Base-by-base conservation (phyloP, 2,888 invertebrate genomes). In the Cephonodes hylas region DNA sequence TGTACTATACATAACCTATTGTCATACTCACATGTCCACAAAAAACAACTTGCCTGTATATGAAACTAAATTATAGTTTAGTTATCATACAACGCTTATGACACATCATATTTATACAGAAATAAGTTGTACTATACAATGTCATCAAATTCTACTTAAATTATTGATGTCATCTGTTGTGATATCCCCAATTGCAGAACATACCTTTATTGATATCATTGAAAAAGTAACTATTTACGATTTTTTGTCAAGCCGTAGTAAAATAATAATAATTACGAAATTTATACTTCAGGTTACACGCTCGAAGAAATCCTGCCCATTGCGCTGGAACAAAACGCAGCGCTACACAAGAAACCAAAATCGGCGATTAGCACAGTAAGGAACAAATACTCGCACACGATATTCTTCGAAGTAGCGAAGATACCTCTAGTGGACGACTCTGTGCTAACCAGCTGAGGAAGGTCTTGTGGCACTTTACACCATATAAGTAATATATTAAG, bases 331-430 rank as follows among this genome's bases (percentile, higher is more conserved):
- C 93, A 98, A 59, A 98, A 98, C 89, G 93, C 94, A 34, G 94
- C 95, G 64, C 91, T 99, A 1, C 95, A 96, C 77, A 94, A 95
- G 76, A 96, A 96, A 76, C 95, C 95, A n/a, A 95, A 95, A 77
- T 94, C 95, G 34, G 95, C 96, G 64, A 93, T 98, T 71, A 95
- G 95, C 90, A 98, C 98, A 31, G 96, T 99, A 61, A 93, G 96
- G 70, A 97, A 96, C 86, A 99, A 99, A 91, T 99, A 99, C 85
- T 97, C 97, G 3, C 99, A 99, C 88, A 95, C 95, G 76, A 96
- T 98, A 82, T 98, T 98, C 92, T 97, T 96, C 83, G 97, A 97
- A 93, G 98, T 98, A 63, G 97, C 98, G 66, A 96, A 96, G 86
- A 95, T 96, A 67, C 95, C 96, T 22, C 89, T 96, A 42, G 67